Percentiles rank a stretch among this genome's conserved stretches.
Conservation (phyloP, 1,140 invertebrate species). For the Listronotus oregonensis region DNA sequence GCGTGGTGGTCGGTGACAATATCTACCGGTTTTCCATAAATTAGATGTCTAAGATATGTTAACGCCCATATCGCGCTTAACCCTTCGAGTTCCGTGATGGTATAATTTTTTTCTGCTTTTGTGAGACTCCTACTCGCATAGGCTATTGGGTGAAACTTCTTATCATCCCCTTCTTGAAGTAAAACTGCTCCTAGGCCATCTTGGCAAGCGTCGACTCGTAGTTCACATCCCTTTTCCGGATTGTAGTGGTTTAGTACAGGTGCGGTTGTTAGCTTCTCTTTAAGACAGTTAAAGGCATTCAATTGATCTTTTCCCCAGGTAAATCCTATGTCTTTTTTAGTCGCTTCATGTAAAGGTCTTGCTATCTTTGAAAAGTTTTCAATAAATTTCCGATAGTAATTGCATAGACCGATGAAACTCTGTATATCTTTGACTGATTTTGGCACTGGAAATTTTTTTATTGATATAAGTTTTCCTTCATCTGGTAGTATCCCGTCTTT, state of each 20-base stretch:
- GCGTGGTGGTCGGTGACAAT: slow-evolving; percentile 56
- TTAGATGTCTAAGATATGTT: slow-evolving; percentile 14
- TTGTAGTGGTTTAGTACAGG: slow-evolving; percentile 39
- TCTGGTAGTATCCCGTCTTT: no score
- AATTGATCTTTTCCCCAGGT: slow-evolving; percentile 16
- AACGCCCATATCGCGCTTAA: slow-evolving; percentile 52
- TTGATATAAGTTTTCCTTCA: no score
- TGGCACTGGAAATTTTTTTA: no score
- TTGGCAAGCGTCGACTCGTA: slow-evolving; percentile 36
- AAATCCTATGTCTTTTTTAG: slow-evolving; percentile 30
- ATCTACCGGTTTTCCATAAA: slow-evolving; percentile 23
- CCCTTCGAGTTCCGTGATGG: slow-evolving; percentile 54
- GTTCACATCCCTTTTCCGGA: slow-evolving; percentile 21
- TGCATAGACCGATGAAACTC: slow-evolving; percentile 23
- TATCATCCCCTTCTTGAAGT: slow-evolving; percentile 30
- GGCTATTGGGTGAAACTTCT: slow-evolving; percentile 32
- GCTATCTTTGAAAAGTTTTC: slow-evolving; percentile 30
- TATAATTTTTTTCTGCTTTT: slow-evolving; percentile 55
- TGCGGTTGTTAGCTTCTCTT: slow-evolving; percentile 25
- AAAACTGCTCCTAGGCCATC: slow-evolving; percentile 34
- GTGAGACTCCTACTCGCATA: slow-evolving; percentile 49
- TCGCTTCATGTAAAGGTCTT: slow-evolving; percentile 9
- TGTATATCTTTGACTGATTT: no score
- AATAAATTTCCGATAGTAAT: slow-evolving; percentile 37
- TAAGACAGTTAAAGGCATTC: slow-evolving; percentile 27